Evolutionary conservation across 2,888 invertebrate genomes (phyloP), one percentile per base, ranked within the genome.

Genomic region (Boloria selene): DNA sequence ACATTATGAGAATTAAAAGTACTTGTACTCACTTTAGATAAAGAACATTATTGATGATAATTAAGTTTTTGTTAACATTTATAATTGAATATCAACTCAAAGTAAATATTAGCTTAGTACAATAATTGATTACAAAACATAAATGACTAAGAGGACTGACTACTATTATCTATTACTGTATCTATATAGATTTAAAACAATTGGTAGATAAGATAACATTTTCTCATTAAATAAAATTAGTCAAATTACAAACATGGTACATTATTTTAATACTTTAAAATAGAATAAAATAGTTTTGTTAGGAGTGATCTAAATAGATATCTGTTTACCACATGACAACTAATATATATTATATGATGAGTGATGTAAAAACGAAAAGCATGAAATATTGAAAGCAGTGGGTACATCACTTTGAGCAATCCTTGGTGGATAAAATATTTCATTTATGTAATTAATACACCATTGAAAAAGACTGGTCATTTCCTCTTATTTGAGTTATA

Each of bases 391-490:
- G 67, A 70, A 68, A 70, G 68, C 72, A 74, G 74, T 75, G 66
- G 70, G 74, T 81, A 85, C 80, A 81, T 87, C 84, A 88, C 87
- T 85, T 85, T 79, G 82, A 64, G 55, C 70, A 72, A 67, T 73
- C 66, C 72, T 52, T 70, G 72, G 67, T 45, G 79, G 70, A 71
- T 72, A 78, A 65, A 85, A 68, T 70, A 78, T 68, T 77, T 76
- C 74, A 69, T 76, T 70, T 63, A 87, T 59, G 75, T 75, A 83
- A 78, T 84, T 76, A 76, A 77, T 79, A 73, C 78, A 82, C 83
- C 83, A 83, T 75, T 81, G 77, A 73, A 83, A 71, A 67, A 74
- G 64, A 80, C 77, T 77, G 73, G 72, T 82, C 89, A 89, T 90
- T 79, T 81, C 74, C 70, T 68, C 58, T 61, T 52, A 71, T 60